Evolutionary conservation across 2,888 invertebrate genomes (phyloP).

Genomic region (Antitype chi): DNA sequence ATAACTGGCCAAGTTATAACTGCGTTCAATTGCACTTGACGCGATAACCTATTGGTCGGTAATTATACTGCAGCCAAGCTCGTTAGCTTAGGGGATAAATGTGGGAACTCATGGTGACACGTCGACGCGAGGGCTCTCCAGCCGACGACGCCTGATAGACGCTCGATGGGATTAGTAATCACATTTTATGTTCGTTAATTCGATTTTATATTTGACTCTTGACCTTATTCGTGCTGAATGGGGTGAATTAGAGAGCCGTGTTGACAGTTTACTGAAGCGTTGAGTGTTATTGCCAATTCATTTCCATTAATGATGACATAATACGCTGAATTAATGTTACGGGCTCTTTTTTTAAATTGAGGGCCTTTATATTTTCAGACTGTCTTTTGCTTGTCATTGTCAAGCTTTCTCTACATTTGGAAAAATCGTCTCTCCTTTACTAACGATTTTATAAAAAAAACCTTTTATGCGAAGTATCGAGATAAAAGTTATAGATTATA

Average conservation of each 20-base stretch:
- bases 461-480: neutral
- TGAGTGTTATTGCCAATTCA: slow-evolving; percentile 42
- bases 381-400: neutral
- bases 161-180: slow-evolving; percentile 61
- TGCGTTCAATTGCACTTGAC: slow-evolving; percentile 64
- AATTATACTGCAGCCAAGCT: slow-evolving; percentile 60
- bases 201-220: slow-evolving; percentile 59
- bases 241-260: slow-evolving; percentile 43
- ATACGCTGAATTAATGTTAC: slow-evolving; percentile 6
- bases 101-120: slow-evolving; percentile 63
- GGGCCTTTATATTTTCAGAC: neutral
- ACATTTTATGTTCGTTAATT: slow-evolving; percentile 64
- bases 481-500: slow-evolving; percentile 34
- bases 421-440: neutral
- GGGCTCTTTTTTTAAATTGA: neutral
- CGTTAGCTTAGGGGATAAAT: slow-evolving; percentile 60
- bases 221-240: slow-evolving; percentile 51
- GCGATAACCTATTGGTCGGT: slow-evolving; percentile 65
- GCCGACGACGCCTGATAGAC: slow-evolving; percentile 51
- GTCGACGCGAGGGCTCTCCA: slow-evolving; percentile 60
- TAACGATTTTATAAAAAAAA: neutral
- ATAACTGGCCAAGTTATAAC: slow-evolving; percentile 66
- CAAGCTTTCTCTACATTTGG: neutral
- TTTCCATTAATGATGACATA: slow-evolving; percentile 35
- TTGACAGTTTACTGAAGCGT: slow-evolving; percentile 43